A percentile compares a stretch with the other conserved stretches of the same genome.
Evolutionary conservation across 2,797 vertebrate species (phyloP).

Genomic region (Leptatherina wallacei): DNA sequence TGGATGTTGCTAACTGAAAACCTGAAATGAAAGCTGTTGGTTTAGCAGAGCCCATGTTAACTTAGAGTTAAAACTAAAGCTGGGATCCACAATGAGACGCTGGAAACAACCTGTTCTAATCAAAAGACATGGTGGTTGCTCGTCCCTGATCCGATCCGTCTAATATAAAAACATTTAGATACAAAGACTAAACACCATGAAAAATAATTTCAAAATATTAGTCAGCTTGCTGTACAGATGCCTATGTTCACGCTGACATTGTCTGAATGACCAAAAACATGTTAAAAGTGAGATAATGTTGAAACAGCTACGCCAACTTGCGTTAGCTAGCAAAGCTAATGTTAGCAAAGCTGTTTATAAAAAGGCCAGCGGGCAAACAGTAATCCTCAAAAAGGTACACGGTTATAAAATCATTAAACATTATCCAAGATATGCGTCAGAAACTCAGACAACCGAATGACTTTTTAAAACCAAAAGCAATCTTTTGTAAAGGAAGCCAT

Average conservation of each 20-base stretch:
- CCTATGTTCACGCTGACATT: not conserved
- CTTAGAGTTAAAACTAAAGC: not conserved
- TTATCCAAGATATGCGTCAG: accelerated
- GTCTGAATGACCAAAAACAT: not conserved
- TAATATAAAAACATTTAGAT: not conserved
- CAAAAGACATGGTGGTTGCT: not conserved
- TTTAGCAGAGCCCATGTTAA: accelerated
- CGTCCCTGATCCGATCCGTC: not conserved
- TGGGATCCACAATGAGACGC: not conserved
- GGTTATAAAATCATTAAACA: not conserved
- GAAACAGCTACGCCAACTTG: not conserved
- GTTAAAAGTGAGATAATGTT: not conserved
- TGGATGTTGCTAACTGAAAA: not conserved
- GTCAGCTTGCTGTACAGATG: not conserved
- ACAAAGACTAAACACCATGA: not conserved
- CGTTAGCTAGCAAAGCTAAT: slow-evolving; percentile 23
- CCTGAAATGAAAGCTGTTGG: slow-evolving; percentile 31
- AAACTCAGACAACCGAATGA: not conserved
- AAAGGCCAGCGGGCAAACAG: slow-evolving; percentile 13
- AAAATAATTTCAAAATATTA: not conserved
- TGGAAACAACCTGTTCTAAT: no score
- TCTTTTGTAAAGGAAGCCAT: no score
- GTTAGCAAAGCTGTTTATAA: slow-evolving; percentile 13
- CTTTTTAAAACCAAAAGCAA: no score
- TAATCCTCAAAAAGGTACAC: slow-evolving; percentile 11